phyloP scores from a whole-genome alignment of 1,140 invertebrate genomes.

The Planococcus citri region DNA sequence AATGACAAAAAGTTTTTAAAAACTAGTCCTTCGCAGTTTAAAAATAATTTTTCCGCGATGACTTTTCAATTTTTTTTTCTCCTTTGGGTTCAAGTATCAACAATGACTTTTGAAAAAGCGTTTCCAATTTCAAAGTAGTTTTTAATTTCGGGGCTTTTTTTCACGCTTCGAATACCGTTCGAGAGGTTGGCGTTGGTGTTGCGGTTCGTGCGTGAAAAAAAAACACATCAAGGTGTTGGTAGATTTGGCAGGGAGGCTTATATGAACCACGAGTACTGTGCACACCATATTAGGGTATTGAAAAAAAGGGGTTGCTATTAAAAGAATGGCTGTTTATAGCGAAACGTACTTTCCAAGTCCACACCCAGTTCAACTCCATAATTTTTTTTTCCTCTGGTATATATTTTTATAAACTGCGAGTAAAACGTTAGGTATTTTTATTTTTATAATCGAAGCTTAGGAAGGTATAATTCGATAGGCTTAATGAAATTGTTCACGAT shows the following conservation, averaged over 20 bases:
- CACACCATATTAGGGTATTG: neutral
- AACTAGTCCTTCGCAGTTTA: neutral
- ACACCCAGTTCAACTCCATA: neutral
- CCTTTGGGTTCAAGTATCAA: neutral
- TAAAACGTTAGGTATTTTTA: too few species aligned
- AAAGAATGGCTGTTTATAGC: neutral
- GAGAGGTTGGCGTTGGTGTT: neutral
- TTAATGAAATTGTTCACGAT: too few species aligned
- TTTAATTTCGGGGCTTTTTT: neutral
- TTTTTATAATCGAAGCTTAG: too few species aligned
- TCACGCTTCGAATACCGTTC: neutral
- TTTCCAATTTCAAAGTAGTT: neutral
- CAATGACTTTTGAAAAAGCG: constrained; percentile 7
- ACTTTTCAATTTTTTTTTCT: neutral
- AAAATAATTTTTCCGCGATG: neutral
- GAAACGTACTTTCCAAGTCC: neutral
- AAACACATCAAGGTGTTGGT: neutral
- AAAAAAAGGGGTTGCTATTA: neutral
- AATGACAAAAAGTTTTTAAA: neutral
- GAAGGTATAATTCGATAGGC: too few species aligned
- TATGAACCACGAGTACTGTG: too few species aligned
- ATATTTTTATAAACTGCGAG: too few species aligned
- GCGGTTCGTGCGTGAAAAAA: neutral
- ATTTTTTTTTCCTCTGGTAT: neutral
- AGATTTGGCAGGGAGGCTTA: neutral